Base-by-base conservation (phyloP, 1,140 invertebrate species). In the Trachymyrmex septentrionalis region DNA sequence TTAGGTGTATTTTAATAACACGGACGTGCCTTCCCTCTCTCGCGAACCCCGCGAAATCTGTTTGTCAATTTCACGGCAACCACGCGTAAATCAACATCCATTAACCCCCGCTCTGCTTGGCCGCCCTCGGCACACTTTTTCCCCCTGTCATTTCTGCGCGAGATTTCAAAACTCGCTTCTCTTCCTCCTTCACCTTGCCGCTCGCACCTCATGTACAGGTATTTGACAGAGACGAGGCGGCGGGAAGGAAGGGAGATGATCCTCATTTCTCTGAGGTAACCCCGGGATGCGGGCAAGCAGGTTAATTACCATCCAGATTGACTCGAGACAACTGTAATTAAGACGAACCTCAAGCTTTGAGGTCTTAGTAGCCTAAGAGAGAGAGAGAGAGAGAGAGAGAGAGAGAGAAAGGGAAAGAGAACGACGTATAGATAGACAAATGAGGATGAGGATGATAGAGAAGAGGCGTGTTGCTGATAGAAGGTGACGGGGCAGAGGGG, bases 261-360 rank as follows among this genome's bases (percentile, higher is more conserved):
- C 44, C 71, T 72, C 21, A 50, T 24, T 69, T 66, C 63, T 75
- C 73, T 66, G 72, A 87, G 53, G 69, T 27, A 66, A 90, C 57
- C 30, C 50, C 61, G 55, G 27, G 71, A 63, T 90, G 73, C 77
- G 77, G 86, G 86, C 88, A 87, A 91, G 90, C 89, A 86, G 89
- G 90, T 93, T 95, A 94, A 95, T 95, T 95, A 94, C 93, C 94
- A 95, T 95, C 92, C 93, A 95, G 94, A 95, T 95, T 95, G 95
- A 95, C 93, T 95, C 93, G 92, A 94, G 94, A 95, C 94, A 95
- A 95, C 91, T 94, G 94, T 95, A 95, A 95, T 95, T 94, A 95
- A 95, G 94, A 95, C 91, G 93, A 93, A 93, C 91, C 92, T 90
- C 69, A 86, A 87, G 94, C 94, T 95, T 95, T 95, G 94, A 93